Evolutionary conservation across 2,113 vertebrate species (phyloP).

Genomic region (Antechinus flavipes): DNA sequence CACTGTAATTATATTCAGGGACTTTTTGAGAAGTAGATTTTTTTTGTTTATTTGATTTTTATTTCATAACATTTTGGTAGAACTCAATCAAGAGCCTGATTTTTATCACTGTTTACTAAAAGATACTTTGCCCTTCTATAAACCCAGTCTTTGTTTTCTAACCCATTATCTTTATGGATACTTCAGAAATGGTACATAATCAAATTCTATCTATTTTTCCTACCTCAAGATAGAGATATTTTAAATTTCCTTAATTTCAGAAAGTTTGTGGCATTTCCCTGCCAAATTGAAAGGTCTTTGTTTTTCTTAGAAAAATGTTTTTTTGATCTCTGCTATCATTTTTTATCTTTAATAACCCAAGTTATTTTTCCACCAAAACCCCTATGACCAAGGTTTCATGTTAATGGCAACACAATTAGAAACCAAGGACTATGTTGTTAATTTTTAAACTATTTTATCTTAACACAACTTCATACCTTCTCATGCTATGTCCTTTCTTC

Average conservation of each 20-base stretch:
- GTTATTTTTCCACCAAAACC: conserved; percentile 12
- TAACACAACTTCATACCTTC: background rate
- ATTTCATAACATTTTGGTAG: conserved; percentile 27
- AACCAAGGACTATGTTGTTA: background rate
- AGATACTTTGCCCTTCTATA: background rate
- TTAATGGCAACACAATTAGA: background rate
- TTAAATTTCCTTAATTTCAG: background rate
- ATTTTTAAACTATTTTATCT: background rate
- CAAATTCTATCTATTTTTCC: conserved; percentile 42
- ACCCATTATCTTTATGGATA: background rate
- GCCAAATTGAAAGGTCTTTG: background rate
- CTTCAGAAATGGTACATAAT: conserved; percentile 18
- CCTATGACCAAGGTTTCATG: background rate
- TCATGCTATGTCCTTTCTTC: background rate
- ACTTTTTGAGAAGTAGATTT: conserved; percentile 52
- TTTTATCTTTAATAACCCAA: background rate
- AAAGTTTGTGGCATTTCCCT: background rate
- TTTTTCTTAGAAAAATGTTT: background rate
- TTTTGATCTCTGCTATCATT: background rate
- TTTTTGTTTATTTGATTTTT: background rate
- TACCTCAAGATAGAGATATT: background rate
- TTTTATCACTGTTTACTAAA: conserved; percentile 24
- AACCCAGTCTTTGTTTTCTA: background rate
- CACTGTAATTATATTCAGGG: conserved; percentile 54
- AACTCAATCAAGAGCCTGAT: conserved; percentile 15